Conservation (phyloP, 2,797 vertebrate genomes). For the Mionectes olivaceus region DNA sequence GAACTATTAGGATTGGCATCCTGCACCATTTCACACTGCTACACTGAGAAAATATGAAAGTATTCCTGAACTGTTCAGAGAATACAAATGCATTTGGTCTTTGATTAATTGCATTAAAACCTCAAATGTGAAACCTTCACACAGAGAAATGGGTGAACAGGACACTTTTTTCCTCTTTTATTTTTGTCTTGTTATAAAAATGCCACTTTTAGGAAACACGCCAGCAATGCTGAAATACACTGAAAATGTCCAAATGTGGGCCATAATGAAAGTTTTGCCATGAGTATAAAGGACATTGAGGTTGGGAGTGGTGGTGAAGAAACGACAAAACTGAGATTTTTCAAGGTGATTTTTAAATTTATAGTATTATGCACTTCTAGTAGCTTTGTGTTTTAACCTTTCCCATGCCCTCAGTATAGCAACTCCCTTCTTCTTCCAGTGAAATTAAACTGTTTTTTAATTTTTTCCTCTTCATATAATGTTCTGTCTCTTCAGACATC, state of each 20-base stretch:
- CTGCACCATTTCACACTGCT: conserved; percentile 52
- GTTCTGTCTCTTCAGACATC: neutral
- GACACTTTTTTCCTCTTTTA: conserved; percentile 31
- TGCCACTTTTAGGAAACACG: conserved; percentile 55
- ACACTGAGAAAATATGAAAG: conserved; percentile 34
- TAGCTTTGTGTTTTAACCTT: neutral
- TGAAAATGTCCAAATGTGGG: conserved; percentile 51
- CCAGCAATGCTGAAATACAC: conserved; percentile 45
- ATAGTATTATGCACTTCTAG: neutral
- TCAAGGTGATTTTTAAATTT: neutral
- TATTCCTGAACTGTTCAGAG: conserved; percentile 25
- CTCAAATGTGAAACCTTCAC: conserved; percentile 38
- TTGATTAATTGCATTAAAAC: conserved; percentile 65
- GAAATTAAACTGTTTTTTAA: neutral
- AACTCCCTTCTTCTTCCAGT: neutral
- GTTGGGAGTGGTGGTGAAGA: neutral
- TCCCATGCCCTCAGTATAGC: neutral
- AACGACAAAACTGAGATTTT: neutral
- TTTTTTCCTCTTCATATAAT: neutral
- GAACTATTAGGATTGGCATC: conserved; percentile 58
- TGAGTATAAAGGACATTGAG: neutral
- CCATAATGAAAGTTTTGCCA: conserved; percentile 19
- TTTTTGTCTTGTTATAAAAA: conserved; percentile 51
- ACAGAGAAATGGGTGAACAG: conserved; percentile 44
- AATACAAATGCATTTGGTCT: conserved; percentile 60